Percentiles rank a stretch among this genome's conserved stretches.
Conservation (phyloP, 2,797 vertebrate genomes). For the Dromococcyx pavoninus region DNA sequence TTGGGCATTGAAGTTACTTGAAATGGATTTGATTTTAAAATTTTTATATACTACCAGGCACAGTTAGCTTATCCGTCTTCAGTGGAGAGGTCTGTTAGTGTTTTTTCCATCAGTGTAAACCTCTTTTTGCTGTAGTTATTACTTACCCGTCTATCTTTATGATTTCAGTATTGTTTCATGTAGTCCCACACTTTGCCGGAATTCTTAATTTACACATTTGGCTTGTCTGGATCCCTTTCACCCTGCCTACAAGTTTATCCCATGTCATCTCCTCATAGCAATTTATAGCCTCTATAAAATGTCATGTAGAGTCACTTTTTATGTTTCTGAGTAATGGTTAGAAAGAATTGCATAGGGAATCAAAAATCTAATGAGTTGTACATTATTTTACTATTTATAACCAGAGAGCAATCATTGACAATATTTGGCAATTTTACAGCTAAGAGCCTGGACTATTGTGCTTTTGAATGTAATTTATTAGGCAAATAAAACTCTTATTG, state of each 20-base stretch:
- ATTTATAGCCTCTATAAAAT: conserved; percentile 84
- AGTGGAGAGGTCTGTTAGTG: not conserved
- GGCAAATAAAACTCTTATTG: conserved; percentile 83
- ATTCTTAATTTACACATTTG: conserved; percentile 78
- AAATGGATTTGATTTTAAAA: not conserved
- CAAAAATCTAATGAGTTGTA: conserved; percentile 79
- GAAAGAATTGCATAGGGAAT: conserved; percentile 80
- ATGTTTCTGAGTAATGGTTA: conserved; percentile 80
- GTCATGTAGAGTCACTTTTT: conserved; percentile 76
- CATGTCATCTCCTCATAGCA: conserved; percentile 82
- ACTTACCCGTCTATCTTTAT: conserved; percentile 51
- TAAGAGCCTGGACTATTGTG: conserved; percentile 79
- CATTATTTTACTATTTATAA: conserved; percentile 83
- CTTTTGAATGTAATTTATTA: conserved; percentile 86
- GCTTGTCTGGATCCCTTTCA: conserved; percentile 74
- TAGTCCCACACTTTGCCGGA: conserved; percentile 56
- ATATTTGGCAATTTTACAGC: conserved; percentile 84
- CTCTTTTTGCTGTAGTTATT: conserved; percentile 37
- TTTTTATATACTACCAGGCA: not conserved
- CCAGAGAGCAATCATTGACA: conserved; percentile 79
- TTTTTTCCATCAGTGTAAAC: conserved; percentile 25
- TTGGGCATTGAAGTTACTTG: not conserved
- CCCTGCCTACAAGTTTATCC: conserved; percentile 81
- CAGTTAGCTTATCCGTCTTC: not conserved
- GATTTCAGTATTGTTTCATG: conserved; percentile 68